These are phyloP conservation scores for Allacma fusca DNA, from an alignment of 2,888 invertebrate species.

Conservation along the genomic window DNA sequence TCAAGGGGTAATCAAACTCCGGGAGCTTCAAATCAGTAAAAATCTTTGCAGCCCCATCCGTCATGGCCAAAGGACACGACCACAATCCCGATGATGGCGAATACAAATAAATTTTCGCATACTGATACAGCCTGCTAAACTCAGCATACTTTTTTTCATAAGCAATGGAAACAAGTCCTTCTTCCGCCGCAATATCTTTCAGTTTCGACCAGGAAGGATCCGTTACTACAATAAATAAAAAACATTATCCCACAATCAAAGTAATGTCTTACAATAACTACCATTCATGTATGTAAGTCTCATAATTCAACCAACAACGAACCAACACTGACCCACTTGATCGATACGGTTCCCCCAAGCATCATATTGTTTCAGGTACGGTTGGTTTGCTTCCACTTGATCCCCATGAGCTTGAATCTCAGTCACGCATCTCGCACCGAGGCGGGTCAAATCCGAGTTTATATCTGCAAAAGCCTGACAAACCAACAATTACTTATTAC, in stretches of 20 bases:
- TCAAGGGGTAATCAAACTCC: conserved; percentile 58
- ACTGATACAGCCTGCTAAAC: conserved; percentile 66
- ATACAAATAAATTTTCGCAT: conserved; percentile 67
- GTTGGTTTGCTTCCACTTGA: conserved; percentile 67
- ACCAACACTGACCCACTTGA: conserved; percentile 64
- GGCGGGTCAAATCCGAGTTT: conserved; percentile 64
- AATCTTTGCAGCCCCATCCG: conserved; percentile 70
- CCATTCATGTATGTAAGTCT: no score
- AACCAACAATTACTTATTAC: no score
- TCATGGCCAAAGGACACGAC: conserved; percentile 70
- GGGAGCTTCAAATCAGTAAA: conserved; percentile 61
- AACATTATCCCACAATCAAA: not conserved
- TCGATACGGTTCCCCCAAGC: conserved; percentile 69
- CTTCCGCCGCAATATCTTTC: conserved; percentile 68
- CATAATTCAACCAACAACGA: no score
- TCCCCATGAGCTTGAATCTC: conserved; percentile 66
- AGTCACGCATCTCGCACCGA: conserved; percentile 65
- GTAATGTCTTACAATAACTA: not conserved
- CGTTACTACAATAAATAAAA: conserved; percentile 63
- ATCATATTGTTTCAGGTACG: conserved; percentile 66
- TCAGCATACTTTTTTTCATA: conserved; percentile 65
- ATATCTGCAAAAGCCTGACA: conserved; percentile 41
- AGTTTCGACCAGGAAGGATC: conserved; percentile 67
- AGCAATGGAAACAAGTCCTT: conserved; percentile 67
- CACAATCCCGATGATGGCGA: conserved; percentile 68